Evolutionary conservation across 2,113 vertebrate genomes (phyloP).

Genomic region (Rhadina sibilatrix): DNA sequence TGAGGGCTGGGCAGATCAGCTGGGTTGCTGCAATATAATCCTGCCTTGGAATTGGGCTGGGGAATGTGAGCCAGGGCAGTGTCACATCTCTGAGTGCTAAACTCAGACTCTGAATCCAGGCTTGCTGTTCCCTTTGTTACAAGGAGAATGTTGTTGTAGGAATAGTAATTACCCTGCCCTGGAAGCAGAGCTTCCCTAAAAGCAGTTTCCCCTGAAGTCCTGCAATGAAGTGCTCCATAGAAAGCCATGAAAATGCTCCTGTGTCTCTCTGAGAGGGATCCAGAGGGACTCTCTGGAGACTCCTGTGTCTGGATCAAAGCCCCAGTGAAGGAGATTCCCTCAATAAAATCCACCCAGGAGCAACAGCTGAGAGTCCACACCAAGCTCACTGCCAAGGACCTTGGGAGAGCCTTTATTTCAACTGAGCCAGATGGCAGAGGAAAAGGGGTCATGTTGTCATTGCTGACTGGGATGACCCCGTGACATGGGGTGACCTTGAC

Average conservation of each 20-base stretch:
- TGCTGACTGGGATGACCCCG: neutral
- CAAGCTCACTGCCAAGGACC: neutral
- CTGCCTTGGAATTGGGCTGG: neutral
- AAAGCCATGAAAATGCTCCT: neutral
- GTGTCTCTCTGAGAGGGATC: neutral
- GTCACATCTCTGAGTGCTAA: neutral
- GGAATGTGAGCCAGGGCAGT: neutral
- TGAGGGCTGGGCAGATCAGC: neutral
- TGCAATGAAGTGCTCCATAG: neutral
- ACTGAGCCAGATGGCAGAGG: fast-evolving
- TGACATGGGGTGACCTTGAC: neutral
- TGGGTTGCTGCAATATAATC: neutral
- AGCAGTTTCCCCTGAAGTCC: neutral
- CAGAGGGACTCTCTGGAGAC: neutral
- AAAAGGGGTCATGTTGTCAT: neutral
- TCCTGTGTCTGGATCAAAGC: neutral
- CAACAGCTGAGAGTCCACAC: fast-evolving
- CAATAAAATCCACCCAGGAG: neutral
- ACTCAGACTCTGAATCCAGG: neutral
- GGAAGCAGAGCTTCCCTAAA: neutral
- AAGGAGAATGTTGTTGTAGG: neutral
- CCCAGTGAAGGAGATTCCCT: neutral
- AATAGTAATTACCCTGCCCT: neutral
- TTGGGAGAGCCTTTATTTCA: neutral
- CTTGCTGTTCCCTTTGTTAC: neutral